phyloP scores from a whole-genome alignment of 1,140 invertebrate species.

The Diabrotica virgifera region DNA sequence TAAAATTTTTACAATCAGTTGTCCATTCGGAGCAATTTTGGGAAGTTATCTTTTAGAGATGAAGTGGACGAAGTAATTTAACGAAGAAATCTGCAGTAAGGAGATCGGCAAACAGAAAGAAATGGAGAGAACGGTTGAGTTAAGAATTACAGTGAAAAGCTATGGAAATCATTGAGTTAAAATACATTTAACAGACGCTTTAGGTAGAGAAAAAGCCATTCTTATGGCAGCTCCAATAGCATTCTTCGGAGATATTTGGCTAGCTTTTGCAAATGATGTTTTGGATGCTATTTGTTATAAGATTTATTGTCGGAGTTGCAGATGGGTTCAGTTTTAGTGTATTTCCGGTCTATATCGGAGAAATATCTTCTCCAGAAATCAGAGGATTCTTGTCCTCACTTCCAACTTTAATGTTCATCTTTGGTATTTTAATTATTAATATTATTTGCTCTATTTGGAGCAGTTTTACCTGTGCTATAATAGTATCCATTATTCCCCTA shows the following conservation, averaged over 20 bases:
- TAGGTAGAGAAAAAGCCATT: constrained; percentile 61
- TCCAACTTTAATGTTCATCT: constrained; percentile 29
- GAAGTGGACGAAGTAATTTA: no score
- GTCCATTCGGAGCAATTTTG: constrained; percentile 51
- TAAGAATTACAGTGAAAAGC: no score
- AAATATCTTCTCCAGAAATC: constrained; percentile 63
- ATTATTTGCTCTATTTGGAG: constrained; percentile 60
- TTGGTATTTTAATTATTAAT: constrained; percentile 68
- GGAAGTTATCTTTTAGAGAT: no score
- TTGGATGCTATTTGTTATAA: constrained; percentile 45
- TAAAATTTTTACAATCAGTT: no score
- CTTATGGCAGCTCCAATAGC: constrained; percentile 55
- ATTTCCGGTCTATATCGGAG: constrained; percentile 64
- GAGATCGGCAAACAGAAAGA: no score
- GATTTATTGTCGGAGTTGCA: constrained; percentile 58
- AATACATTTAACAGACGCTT: constrained; percentile 53
- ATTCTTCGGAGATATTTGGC: constrained; percentile 61
- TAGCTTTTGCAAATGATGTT: constrained; percentile 53
- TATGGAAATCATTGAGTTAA: no score
- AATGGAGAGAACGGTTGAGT: no score
- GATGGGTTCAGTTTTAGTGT: constrained; percentile 63
- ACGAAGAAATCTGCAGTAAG: no score
- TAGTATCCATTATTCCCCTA: constrained; percentile 57
- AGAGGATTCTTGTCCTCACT: constrained; percentile 52
- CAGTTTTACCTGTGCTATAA: constrained; percentile 55